Base-by-base conservation (phyloP, 2,797 vertebrate genomes). In the Eptatretus atami region DNA sequence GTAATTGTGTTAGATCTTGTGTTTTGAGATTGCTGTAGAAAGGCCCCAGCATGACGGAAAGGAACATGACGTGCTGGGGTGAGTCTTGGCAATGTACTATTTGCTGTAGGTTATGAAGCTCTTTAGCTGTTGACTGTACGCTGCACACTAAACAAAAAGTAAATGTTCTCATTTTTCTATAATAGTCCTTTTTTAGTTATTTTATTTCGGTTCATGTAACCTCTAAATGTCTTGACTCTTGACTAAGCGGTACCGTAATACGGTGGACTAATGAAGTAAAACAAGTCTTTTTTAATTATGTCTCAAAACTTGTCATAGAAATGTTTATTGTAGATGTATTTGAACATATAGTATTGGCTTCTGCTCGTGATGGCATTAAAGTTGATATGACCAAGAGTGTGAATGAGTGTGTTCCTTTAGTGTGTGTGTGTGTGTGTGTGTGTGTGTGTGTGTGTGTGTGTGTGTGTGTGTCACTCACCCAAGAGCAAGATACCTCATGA, bases 301-400 rank as follows among this genome's bases (percentile, higher is more conserved):
- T 94, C 85, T 92, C 87, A 86, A 81, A 77, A 65, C 76, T 95
- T 94, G 88, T 95, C 87, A 92, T 95, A 94, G 87, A 94, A 94
- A 86, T 94, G 88, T 94, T 95, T 85, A 94, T 88, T 95, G 88
- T 95, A 94, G 88, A 90, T 95, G 88, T 95, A 85, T 94, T 94
- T 94, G 88, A 88, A 92, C 92, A 88, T 93, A 94, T 83, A 88
- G 84, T 95, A 93, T 95, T 95, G 87, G 94, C 92, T n/a, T 94
- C 86, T 95, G 88, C 88, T 95, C 88, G 94, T 95, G 86, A 90
- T 94, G n/a, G 90, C 87, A 94, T 95, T 94, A 94, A 95, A 73
- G 70, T 61, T 61, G 57, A 61, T 61, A 61, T 61, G 57, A 61
- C 57, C 57, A 61, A 61, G 25, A 61, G 25, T n/a, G 57, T 24